phyloP scores from a whole-genome alignment of 1,140 invertebrate genomes.

The Holcopasites calliopsidis region DNA sequence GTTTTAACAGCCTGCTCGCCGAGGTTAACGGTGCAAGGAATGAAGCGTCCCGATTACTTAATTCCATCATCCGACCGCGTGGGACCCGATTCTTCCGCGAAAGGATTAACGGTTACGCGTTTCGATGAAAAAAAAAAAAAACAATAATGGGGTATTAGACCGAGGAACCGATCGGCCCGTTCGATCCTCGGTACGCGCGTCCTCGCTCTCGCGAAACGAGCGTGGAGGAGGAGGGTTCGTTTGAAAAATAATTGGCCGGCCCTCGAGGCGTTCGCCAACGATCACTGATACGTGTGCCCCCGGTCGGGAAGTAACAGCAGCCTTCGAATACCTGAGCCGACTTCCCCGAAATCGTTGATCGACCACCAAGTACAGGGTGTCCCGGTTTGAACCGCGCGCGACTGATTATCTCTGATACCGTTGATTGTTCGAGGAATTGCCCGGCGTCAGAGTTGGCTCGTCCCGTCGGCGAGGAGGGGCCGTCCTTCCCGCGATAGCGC shows the following conservation, averaged over 20 bases:
- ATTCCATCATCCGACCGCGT: conserved; percentile 63
- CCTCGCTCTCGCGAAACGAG: too few relatives aligned
- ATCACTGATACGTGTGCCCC: conserved; percentile 41
- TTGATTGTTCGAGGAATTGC: conserved; percentile 38
- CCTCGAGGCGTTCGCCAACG: conserved; percentile 11
- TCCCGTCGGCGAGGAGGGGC: background rate
- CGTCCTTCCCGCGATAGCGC: background rate
- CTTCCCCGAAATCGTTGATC: conserved; percentile 64
- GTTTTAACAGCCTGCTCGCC: conserved; percentile 25
- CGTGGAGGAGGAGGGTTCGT: conserved; percentile 16
- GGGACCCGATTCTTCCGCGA: conserved; percentile 52
- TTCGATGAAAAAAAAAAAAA: background rate
- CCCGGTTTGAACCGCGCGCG: background rate
- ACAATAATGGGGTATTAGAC: background rate
- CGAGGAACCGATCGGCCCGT: too few relatives aligned
- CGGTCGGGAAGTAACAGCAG: conserved; percentile 10
- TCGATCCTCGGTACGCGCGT: too few relatives aligned
- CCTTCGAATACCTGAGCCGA: conserved; percentile 18
- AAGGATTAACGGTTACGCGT: conserved; percentile 58
- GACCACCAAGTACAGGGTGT: conserved; percentile 3
- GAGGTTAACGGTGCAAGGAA: conserved; percentile 67
- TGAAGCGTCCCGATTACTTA: conserved; percentile 65
- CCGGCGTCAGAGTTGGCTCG: background rate
- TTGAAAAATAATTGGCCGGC: conserved; percentile 54
- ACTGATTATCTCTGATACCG: conserved; percentile 38